These are phyloP conservation scores for Hystrix cristata DNA, from an alignment of 2,113 vertebrate species.

Conservation along the genomic window DNA sequence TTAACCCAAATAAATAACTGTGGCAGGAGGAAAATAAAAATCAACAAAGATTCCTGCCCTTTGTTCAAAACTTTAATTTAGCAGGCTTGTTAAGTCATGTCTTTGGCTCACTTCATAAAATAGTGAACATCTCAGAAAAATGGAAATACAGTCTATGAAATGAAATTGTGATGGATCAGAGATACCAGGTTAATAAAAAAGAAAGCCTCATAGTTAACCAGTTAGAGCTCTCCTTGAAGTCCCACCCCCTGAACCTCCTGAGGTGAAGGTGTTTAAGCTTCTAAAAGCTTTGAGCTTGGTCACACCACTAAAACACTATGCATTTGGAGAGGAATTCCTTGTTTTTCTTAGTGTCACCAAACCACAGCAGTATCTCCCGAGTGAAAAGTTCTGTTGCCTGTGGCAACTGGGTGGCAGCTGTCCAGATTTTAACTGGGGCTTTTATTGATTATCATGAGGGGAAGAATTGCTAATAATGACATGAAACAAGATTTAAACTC, in stretches of 20 bases:
- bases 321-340: neutral
- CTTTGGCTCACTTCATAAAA: neutral
- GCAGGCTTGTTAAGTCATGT: neutral
- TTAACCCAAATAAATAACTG: slow-evolving; percentile 20
- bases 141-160: slow-evolving; percentile 35
- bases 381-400: neutral
- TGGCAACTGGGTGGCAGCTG: neutral
- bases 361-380: neutral
- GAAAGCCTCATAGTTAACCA: neutral
- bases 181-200: neutral
- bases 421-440: neutral
- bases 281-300: neutral
- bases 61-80: neutral
- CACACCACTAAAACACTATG: neutral
- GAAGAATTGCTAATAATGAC: neutral
- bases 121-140: neutral
- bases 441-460: slow-evolving; percentile 50
- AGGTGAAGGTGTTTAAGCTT: neutral
- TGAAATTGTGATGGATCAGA: slow-evolving; percentile 20
- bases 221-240: neutral
- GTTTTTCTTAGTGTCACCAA: no score
- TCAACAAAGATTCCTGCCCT: neutral
- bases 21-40: slow-evolving; percentile 14
- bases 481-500: slow-evolving; percentile 13
- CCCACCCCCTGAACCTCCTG: neutral